Percentiles rank a stretch among this genome's conserved stretches.
phyloP scores from a whole-genome alignment of 2,113 vertebrate species.

The Mus pahari region DNA sequence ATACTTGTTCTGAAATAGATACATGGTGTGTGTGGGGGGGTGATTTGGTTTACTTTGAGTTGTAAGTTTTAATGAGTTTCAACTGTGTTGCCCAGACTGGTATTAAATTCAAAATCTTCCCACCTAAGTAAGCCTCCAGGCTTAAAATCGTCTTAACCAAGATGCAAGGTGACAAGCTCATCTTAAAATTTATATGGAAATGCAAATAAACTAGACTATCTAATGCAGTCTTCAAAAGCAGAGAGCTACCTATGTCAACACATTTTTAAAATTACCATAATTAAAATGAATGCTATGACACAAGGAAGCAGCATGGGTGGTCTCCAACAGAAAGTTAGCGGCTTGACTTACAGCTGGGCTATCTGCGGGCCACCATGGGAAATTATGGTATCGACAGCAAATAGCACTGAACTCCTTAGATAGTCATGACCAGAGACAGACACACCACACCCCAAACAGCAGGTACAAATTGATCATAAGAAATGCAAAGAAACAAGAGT shows the following conservation, averaged over 20 bases:
- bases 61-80: not conserved
- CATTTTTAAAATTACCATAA: not conserved
- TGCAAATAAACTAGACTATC: not conserved
- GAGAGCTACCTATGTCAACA: not conserved
- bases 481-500: not conserved
- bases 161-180: not conserved
- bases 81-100: not conserved
- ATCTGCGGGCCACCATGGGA: not conserved
- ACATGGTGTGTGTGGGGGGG: too few species aligned
- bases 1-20: not conserved
- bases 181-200: not conserved
- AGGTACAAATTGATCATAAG: not conserved
- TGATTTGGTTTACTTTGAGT: not conserved
- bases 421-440: not conserved
- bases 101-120: not conserved
- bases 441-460: not conserved
- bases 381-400: not conserved
- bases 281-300: not conserved
- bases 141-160: not conserved
- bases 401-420: not conserved
- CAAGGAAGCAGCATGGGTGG: not conserved
- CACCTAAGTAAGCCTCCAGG: not conserved
- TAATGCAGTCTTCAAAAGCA: not conserved
- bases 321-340: not conserved
- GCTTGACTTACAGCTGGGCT: not conserved